Evolutionary conservation across 2,888 invertebrate species (phyloP), one percentile per base, ranked within the genome.

Genomic region (Linnaemya vulpina): DNA sequence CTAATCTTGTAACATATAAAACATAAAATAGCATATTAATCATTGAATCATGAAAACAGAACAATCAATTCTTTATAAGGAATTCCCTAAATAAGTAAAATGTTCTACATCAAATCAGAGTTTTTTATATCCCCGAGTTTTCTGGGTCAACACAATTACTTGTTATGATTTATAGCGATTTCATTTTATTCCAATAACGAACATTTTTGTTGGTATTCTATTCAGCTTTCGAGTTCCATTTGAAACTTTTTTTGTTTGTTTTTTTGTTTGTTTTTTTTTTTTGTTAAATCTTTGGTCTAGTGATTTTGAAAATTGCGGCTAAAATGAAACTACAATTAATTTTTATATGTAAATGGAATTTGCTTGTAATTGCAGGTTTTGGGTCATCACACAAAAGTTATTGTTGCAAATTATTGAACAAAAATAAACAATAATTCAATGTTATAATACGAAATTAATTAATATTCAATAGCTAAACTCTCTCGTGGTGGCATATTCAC

Each of bases 261-360:
- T 75, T 71, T 80, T 55, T 10, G n/a, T 70, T 55, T 10, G 35
- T 71, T 22, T 75, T 71, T 80, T 55, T 10, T 49, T 71, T 22
- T 75, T 71, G 74, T 55, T 3, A 79, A 78, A 55, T 84, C 20
- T 77, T 65, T 84, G 84, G 73, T 84, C 73, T 80, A 68, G 71
- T 80, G 79, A 80, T 67, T 84, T 70, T 74, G 11, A 78, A 83
- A 83, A 83, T 38, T 83, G 68, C 70, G 62, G 7, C 74, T 74
- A 40, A 51, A 60, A 46, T 40, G 11, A 43, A 76, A 55, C 25
- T 22, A 46, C 1, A 70, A 51, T 30, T 38, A 55, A 20, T 40
- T 49, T 15, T 67, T 13, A 49, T 10, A 49, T 9, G n/a, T 15
- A 43, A 65, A 58, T 70, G 7, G 17, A 70, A 65, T 73, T 71